A percentile compares a stretch with the other conserved stretches of the same genome.
phyloP scores from a whole-genome alignment of 2,113 vertebrate genomes.

The Prunella fulvescens region DNA sequence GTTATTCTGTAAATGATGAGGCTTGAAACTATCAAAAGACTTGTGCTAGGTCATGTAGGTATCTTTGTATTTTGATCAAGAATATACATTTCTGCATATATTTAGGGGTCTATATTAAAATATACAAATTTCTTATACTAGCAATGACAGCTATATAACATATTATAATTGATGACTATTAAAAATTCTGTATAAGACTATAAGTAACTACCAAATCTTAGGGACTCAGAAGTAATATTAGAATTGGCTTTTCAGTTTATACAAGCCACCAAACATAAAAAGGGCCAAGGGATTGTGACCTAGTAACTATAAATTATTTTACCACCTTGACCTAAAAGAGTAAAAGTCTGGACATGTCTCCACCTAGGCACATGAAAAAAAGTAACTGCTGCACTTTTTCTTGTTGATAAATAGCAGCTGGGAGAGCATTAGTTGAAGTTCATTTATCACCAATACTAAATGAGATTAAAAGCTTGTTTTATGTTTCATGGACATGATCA shows the following conservation, averaged over 20 bases:
- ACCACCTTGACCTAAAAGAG: neutral
- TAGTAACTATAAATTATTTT: neutral
- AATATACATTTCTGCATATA: neutral
- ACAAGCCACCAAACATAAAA: neutral
- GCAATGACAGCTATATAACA: neutral
- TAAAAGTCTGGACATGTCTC: neutral
- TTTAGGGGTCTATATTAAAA: neutral
- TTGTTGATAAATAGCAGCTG: neutral
- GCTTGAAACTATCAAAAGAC: neutral
- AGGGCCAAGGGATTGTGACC: neutral
- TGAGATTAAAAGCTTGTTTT: neutral
- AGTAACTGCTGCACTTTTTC: conserved; percentile 4
- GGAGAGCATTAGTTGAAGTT: neutral
- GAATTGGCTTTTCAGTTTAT: neutral
- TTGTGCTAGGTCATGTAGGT: neutral
- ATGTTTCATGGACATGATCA: neutral
- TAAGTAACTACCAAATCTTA: neutral
- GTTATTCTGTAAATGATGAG: neutral
- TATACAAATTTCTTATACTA: neutral
- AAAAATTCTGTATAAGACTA: neutral
- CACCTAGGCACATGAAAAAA: neutral
- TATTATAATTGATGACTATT: neutral
- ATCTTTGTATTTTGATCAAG: neutral
- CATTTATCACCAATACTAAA: neutral
- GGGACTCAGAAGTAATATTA: neutral